Base-by-base conservation (phyloP, 2,797 vertebrate genomes). In the Rallus crepitans region DNA sequence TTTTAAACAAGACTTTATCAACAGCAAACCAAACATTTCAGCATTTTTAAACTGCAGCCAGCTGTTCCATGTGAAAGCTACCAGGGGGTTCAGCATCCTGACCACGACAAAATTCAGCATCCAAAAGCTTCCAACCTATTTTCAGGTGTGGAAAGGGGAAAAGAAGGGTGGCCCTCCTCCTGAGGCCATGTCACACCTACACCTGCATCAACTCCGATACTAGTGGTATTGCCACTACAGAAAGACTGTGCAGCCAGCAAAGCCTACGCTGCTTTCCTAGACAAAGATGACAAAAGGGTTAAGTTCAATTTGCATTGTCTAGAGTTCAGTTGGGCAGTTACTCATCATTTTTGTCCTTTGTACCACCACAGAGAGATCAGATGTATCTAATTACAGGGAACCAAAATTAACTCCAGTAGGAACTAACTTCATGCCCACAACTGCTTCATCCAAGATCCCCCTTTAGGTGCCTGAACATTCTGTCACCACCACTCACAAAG, bases 381-480 rank as follows among this genome's bases (percentile, higher is more conserved):
- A 28, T 20, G 2, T 11, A 72, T 27, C 84, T 82, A 84, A 92
- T 80, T 56, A 72, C 0, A 87, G n/a, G 55, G 42, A 75, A 80
- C 48, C 39, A 60, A 82, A 85, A 96, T 84, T 65, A 91, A 80
- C 84, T 79, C 7, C 21, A 93, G 68, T 42, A 82, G 75, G 63
- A 89, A n/a, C 39, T 39, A 81, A 47, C 63, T 50, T 23, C 45
- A 33, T 53, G 59, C 37, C 72, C 52, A 47, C 73, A 61, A 27
- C 1, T 70, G 52, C 56, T 66, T 76, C 76, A 78, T 15, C 1
- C 13, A 50, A 73, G 68, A 73, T 60, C 72, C 24, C 42, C 42
- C 76, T 50, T 80, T 15, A 61, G 65, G 69, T 80, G 28, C 61
- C 79, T 21, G 25, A 86, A 64, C 0, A 0, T 55, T 85, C 64